Evolutionary conservation across 2,888 invertebrate genomes (phyloP), one percentile per base, ranked within the genome.

Genomic region (Cephus pulcher): DNA sequence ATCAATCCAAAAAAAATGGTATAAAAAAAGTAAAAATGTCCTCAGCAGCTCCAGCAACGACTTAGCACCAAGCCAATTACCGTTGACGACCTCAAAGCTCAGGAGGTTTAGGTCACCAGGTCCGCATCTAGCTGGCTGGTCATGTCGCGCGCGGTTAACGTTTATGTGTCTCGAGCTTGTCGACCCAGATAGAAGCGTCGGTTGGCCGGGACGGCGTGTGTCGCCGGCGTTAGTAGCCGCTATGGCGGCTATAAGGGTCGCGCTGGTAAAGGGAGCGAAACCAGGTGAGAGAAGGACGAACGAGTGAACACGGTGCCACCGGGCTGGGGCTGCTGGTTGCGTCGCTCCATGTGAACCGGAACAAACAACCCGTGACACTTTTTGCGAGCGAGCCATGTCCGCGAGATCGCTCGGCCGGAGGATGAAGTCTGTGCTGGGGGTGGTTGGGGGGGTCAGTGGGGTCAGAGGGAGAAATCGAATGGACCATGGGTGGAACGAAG

Each of bases 121-220:
- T 23, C 23, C 15, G 23, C 15, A 23, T 56, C 40, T 73, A 75
- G 75, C 74, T 56, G 69, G 34, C 40, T 37, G 69, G 32, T 23
- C 69, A 71, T 75, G 74, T 78, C 74, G 70, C 75, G 74, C 78
- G 79, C 81, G 82, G 82, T 85, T 86, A 83, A 85, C 81, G 80
- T 87, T 86, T 86, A 83, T 83, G 80, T 78, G 76, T 74, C 80
- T 74, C 84, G 80, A 80, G 81, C 79, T 79, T 73, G 56, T 74
- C 82, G 81, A 82, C 80, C 82, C 78, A 80, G 82, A 87, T 86
- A 86, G 78, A 79, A 79, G 78, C 75, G 40, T 71, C 74, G 74
- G 77, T 76, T 78, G 74, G 32, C 77, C 76, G 76, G 74, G 76
- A 80, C 76, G 74, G 75, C 80, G 80, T 84, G 79, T 37, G 79